phyloP scores from a whole-genome alignment of 2,113 vertebrate genomes.

The Murina feae region DNA sequence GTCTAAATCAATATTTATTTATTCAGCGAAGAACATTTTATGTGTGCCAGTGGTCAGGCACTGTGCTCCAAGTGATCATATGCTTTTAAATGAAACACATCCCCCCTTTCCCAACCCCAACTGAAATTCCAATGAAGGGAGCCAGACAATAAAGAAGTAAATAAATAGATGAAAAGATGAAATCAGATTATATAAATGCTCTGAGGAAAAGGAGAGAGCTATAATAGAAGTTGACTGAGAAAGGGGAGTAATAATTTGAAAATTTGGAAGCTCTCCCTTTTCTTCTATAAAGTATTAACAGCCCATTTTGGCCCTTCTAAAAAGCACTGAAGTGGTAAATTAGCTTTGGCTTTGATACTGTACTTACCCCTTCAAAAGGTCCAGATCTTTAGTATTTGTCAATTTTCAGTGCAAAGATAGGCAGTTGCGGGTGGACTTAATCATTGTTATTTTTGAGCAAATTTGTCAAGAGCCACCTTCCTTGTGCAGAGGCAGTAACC shows the following conservation, averaged over 20 bases:
- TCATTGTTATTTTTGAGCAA: constrained; percentile 53
- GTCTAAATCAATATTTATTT: background rate
- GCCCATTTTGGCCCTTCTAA: constrained; percentile 31
- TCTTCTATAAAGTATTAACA: constrained; percentile 19
- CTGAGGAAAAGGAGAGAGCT: background rate
- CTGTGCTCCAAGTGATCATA: background rate
- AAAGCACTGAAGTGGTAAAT: constrained; percentile 54
- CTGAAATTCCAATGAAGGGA: background rate
- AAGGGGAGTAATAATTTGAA: background rate
- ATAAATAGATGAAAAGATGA: background rate
- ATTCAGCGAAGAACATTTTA: background rate
- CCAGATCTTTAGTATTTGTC: constrained; percentile 44
- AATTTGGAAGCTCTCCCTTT: constrained; percentile 23
- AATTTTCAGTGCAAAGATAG: constrained; percentile 36
- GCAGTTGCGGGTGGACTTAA: constrained; percentile 35
- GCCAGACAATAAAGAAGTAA: constrained; percentile 1
- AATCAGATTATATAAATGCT: background rate
- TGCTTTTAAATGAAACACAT: constrained; percentile 9
- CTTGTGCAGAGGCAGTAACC: constrained; percentile 69
- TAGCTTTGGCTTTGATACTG: constrained; percentile 54
- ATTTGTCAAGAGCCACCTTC: constrained; percentile 62
- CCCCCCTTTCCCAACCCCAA: background rate
- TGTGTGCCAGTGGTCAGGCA: background rate
- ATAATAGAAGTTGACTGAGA: background rate
- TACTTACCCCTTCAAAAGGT: constrained; percentile 52